Evolutionary conservation across 1,140 invertebrate species (phyloP).

Genomic region (Bombus soroeensis): DNA sequence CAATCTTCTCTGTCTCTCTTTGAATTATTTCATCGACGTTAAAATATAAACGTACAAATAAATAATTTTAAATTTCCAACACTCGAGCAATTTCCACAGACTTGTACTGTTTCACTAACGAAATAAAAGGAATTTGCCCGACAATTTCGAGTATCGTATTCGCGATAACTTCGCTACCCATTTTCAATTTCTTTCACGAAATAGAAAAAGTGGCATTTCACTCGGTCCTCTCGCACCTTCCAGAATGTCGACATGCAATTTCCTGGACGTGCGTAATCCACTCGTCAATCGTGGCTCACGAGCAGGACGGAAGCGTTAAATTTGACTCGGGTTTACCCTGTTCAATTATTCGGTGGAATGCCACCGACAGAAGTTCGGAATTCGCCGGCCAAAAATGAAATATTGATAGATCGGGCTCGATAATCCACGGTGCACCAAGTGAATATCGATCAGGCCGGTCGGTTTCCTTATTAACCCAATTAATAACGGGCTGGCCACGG

Average conservation of each 20-base stretch:
- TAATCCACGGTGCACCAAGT: constrained; percentile 19
- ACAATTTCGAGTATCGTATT: not conserved
- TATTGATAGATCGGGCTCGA: constrained; percentile 31
- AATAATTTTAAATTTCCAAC: not conserved
- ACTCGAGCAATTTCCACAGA: not conserved
- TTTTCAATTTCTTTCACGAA: not conserved
- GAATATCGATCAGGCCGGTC: constrained; percentile 34
- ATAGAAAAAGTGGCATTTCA: not conserved
- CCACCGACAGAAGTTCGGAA: not conserved
- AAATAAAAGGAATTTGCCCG: not conserved
- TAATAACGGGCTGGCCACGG: constrained; percentile 5
- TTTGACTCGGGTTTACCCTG: not conserved
- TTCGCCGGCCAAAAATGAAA: constrained; percentile 29
- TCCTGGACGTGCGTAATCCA: not conserved
- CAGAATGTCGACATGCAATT: not conserved
- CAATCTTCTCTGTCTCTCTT: no score
- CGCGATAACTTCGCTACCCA: not conserved
- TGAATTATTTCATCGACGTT: no score
- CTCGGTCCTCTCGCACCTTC: no score
- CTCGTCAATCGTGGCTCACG: not conserved
- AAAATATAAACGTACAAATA: no score
- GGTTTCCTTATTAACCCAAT: constrained; percentile 50
- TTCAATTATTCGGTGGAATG: constrained; percentile 23
- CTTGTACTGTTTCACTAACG: not conserved
- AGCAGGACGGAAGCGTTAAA: not conserved